phyloP scores from a whole-genome alignment of 2,113 vertebrate species.

The Rhadina sibilatrix region DNA sequence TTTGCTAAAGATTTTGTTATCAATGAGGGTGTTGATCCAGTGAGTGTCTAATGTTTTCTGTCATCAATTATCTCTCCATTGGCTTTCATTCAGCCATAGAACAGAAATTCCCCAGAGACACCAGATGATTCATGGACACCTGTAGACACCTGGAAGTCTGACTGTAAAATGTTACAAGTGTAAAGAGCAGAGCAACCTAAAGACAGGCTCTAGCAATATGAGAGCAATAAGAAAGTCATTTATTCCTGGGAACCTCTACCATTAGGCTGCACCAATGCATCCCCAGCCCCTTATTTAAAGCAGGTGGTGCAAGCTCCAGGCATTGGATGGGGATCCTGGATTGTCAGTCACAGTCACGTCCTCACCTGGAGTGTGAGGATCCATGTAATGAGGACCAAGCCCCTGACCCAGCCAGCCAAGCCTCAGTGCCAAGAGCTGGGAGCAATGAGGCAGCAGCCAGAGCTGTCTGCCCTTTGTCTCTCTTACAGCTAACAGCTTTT shows the following conservation, averaged over 20 bases:
- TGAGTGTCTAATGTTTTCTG: background rate
- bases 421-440: background rate
- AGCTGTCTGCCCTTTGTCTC: background rate
- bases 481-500: background rate
- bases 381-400: background rate
- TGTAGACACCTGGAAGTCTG: background rate
- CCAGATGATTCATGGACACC: background rate
- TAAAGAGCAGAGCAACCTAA: background rate
- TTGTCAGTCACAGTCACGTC: background rate
- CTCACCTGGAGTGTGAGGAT: background rate
- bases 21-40: background rate
- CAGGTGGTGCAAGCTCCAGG: background rate
- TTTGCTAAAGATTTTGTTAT: background rate
- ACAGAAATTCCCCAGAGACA: background rate
- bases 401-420: background rate
- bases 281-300: background rate
- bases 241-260: background rate
- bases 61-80: background rate
- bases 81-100: background rate
- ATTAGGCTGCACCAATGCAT: background rate
- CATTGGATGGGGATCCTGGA: background rate
- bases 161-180: background rate
- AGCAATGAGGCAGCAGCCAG: background rate
- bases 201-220: background rate
- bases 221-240: background rate